Percentiles rank a stretch among this genome's conserved stretches.
Evolutionary conservation across 1,140 invertebrate genomes (phyloP).

Genomic region (Neodiprion pinetum): DNA sequence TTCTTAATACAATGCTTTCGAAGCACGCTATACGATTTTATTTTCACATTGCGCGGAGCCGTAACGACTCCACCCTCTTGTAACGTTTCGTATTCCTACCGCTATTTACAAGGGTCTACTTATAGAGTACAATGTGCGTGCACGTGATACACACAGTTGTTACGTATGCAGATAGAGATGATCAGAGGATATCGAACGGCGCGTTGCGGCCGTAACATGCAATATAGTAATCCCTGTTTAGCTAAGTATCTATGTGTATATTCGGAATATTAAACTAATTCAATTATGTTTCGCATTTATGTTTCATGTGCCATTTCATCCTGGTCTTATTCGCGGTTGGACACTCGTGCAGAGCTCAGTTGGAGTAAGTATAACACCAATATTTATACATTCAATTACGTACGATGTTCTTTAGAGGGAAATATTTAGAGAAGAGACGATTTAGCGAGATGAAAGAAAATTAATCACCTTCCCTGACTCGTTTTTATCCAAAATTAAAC

Average conservation of each 20-base stretch:
- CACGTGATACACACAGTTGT: too few species aligned
- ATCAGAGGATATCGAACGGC: background rate
- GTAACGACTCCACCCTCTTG: too few species aligned
- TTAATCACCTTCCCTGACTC: background rate
- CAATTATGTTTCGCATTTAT: slow-evolving; percentile 42
- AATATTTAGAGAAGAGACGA: background rate
- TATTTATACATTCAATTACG: too few species aligned
- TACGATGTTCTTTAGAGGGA: background rate
- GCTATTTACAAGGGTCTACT: too few species aligned
- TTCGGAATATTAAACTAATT: background rate
- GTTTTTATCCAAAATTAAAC: too few species aligned
- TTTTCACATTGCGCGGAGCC: too few species aligned
- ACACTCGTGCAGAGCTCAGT: slow-evolving; percentile 64
- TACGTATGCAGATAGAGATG: too few species aligned
- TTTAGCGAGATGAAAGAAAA: background rate
- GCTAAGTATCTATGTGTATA: too few species aligned
- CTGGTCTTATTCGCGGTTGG: slow-evolving; percentile 16
- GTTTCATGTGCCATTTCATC: slow-evolving; percentile 62
- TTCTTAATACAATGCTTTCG: too few species aligned
- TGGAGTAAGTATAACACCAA: slow-evolving; percentile 66
- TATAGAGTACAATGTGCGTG: too few species aligned
- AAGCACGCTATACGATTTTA: too few species aligned
- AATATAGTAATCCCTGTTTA: background rate
- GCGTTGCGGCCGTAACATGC: background rate
- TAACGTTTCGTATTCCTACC: too few species aligned